These are phyloP conservation scores for Chrysina gloriosa DNA, from an alignment of 2,888 invertebrate genomes.

Conservation along the genomic window DNA sequence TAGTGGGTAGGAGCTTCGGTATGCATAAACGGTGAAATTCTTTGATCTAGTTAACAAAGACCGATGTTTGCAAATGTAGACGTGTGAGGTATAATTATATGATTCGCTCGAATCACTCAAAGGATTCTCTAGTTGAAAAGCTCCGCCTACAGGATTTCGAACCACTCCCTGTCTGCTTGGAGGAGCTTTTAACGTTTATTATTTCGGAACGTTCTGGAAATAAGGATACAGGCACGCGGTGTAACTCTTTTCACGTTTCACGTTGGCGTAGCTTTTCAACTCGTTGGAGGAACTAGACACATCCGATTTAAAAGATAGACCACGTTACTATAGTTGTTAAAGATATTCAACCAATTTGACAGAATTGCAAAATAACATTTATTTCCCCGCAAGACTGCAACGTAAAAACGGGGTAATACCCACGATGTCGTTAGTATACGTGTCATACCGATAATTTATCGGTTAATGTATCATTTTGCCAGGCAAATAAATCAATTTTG, in stretches of 20 bases:
- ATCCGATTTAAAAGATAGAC: too few species aligned
- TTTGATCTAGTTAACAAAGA: constrained; percentile 23
- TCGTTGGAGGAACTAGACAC: too few species aligned
- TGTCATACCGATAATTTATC: constrained; percentile 46
- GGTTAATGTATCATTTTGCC: constrained; percentile 49
- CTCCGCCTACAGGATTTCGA: constrained; percentile 43
- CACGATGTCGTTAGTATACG: too few species aligned
- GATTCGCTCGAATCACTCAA: constrained; percentile 47
- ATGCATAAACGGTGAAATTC: not conserved
- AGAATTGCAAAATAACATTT: too few species aligned
- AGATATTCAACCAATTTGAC: too few species aligned
- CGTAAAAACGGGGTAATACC: too few species aligned
- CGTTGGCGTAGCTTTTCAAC: too few species aligned
- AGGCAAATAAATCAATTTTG: constrained; percentile 51
- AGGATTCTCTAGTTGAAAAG: constrained; percentile 40
- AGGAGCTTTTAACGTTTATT: constrained; percentile 13
- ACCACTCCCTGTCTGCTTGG: constrained; percentile 43
- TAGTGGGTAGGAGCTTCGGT: not conserved
- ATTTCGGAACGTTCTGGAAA: constrained; percentile 32
- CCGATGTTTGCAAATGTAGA: not conserved
- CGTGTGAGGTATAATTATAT: constrained; percentile 44
- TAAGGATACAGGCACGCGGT: not conserved
- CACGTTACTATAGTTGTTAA: too few species aligned
- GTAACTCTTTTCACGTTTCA: too few species aligned
- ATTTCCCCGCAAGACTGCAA: too few species aligned